These are phyloP conservation scores for Archilochus colubris DNA, from an alignment of 2,113 vertebrate genomes.

Conservation along the genomic window DNA sequence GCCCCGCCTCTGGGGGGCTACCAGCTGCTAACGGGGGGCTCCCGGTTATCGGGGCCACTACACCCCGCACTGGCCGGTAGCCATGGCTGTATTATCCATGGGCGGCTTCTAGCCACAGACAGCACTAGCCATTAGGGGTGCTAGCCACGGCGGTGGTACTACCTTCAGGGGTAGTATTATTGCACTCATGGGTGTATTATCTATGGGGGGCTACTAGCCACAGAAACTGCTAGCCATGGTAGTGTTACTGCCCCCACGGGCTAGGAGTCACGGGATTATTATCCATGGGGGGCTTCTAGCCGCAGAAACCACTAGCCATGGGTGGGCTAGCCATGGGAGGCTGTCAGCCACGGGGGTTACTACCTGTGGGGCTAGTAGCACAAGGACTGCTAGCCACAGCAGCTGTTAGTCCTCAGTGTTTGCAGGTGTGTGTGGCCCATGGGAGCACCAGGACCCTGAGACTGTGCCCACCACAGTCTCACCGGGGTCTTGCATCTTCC, in stretches of 20 bases:
- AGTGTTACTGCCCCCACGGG: too few relatives aligned
- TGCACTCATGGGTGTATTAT: background rate
- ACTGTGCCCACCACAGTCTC: background rate
- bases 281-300: background rate
- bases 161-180: too few relatives aligned
- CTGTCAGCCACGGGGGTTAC: background rate
- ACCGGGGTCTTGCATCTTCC: too few relatives aligned
- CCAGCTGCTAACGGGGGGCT: too few relatives aligned
- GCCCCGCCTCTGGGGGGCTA: too few relatives aligned
- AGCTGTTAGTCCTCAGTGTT: accelerated
- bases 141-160: too few relatives aligned
- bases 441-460: background rate
- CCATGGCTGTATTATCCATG: background rate
- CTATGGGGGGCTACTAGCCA: background rate
- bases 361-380: background rate
- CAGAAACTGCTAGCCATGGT: too few relatives aligned
- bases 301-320: background rate
- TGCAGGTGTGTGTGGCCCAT: background rate
- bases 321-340: background rate
- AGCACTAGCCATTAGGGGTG: too few relatives aligned
- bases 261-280: background rate
- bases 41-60: too few relatives aligned
- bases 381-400: background rate
- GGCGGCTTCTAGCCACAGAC: background rate
- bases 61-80: background rate